Conservation (phyloP, 2,797 vertebrate species). For the Megaceryle alcyon region DNA sequence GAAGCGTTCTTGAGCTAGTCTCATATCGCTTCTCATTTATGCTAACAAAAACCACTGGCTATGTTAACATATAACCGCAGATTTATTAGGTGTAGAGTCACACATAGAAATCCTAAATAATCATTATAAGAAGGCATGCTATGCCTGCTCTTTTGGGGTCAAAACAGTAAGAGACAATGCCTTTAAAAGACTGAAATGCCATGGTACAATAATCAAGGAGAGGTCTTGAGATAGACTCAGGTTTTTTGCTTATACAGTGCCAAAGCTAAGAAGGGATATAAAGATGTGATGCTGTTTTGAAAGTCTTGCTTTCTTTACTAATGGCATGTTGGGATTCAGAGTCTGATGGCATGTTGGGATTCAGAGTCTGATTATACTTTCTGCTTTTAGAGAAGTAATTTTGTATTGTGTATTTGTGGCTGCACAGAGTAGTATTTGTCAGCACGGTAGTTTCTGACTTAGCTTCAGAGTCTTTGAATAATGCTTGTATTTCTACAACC, state of each 20-base stretch:
- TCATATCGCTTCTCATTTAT: background rate
- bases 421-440: background rate
- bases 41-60: background rate
- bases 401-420: background rate
- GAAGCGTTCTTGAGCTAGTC: background rate
- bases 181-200: background rate
- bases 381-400: background rate
- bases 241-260: background rate
- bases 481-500: background rate
- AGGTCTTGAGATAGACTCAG: background rate
- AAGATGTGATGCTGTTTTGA: background rate
- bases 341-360: background rate
- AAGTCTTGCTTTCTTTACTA: accelerated
- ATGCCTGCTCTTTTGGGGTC: background rate
- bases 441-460: background rate
- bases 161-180: background rate
- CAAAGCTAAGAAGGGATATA: background rate
- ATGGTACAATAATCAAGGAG: background rate
- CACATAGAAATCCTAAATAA: background rate
- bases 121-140: background rate
- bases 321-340: background rate
- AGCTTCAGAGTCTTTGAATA: background rate
- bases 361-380: background rate
- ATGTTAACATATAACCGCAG: background rate
- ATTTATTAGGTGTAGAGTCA: background rate